Evolutionary conservation across 1,140 invertebrate genomes (phyloP).

Genomic region (Matsumurasca onukii): DNA sequence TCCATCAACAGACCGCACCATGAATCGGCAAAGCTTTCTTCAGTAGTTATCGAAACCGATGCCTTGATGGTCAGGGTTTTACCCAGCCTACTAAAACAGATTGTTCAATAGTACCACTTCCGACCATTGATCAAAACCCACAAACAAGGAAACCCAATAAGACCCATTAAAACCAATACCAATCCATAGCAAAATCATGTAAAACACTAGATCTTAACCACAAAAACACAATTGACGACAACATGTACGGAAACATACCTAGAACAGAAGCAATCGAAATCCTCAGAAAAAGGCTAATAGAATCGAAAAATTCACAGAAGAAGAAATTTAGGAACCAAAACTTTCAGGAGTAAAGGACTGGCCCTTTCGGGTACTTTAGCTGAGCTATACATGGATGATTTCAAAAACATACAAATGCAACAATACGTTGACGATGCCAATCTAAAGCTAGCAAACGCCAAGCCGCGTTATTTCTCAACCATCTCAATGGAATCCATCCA

Average conservation of each 20-base stretch:
- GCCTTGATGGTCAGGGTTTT: not conserved
- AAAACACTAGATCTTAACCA: not conserved
- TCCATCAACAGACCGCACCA: not conserved
- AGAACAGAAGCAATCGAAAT: not conserved
- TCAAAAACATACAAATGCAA: too few relatives aligned
- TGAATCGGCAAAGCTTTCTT: not conserved
- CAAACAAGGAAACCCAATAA: not conserved
- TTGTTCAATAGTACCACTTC: not conserved
- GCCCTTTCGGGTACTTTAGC: too few relatives aligned
- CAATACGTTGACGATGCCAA: not conserved
- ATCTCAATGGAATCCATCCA: too few relatives aligned
- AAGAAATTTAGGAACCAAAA: not conserved
- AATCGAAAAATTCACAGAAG: not conserved
- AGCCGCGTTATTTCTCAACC: too few relatives aligned
- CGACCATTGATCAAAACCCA: constrained; percentile 11
- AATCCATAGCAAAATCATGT: not conserved
- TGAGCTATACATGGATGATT: too few relatives aligned
- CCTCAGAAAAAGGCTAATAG: too few relatives aligned
- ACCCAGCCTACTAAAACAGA: not conserved
- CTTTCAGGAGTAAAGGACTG: too few relatives aligned
- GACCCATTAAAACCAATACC: not conserved
- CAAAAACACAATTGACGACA: not conserved
- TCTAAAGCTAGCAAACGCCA: too few relatives aligned
- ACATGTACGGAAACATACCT: constrained; percentile 1
- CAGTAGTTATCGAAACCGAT: not conserved